A percentile compares a stretch with the other conserved stretches of the same genome.
These are phyloP conservation scores for Andrena dorsata DNA, from an alignment of 2,888 invertebrate genomes.

Conservation along the genomic window DNA sequence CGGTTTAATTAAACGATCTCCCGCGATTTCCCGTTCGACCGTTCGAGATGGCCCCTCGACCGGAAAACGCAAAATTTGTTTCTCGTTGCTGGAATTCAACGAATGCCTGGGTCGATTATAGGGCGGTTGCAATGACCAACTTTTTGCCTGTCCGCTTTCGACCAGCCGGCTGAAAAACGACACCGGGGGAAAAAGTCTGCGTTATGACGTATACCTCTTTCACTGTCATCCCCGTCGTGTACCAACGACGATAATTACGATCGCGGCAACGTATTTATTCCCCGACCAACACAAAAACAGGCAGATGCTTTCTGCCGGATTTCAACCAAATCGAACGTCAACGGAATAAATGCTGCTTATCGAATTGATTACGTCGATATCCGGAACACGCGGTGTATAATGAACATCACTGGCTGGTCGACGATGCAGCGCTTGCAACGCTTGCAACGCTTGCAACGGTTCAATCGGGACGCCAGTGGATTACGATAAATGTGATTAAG, in stretches of 20 bases:
- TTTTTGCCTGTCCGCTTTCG: neutral
- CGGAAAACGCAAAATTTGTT: conserved; percentile 55
- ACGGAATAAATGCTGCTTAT: conserved; percentile 18
- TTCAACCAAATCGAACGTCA: neutral
- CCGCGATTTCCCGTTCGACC: conserved; percentile 50
- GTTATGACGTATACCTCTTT: neutral
- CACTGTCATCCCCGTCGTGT: no score
- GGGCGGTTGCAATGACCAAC: neutral
- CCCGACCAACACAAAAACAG: neutral
- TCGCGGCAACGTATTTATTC: neutral
- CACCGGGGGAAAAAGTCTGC: neutral
- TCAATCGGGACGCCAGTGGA: conserved; percentile 39
- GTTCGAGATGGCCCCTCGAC: conserved; percentile 53
- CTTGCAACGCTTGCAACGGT: conserved; percentile 27
- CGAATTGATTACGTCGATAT: conserved; percentile 52
- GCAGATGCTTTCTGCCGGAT: neutral
- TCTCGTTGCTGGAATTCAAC: conserved; percentile 26
- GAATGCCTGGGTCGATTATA: conserved; percentile 27
- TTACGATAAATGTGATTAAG: conserved; percentile 52
- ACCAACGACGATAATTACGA: neutral
- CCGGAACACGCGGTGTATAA: conserved; percentile 20
- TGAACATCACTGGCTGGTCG: conserved; percentile 8
- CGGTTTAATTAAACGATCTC: conserved; percentile 66
- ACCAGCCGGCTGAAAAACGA: neutral
- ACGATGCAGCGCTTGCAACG: neutral